A percentile compares a stretch with the other conserved stretches of the same genome.
Conservation (phyloP, 2,797 vertebrate species). For the Lutjanus argentimaculatus region DNA sequence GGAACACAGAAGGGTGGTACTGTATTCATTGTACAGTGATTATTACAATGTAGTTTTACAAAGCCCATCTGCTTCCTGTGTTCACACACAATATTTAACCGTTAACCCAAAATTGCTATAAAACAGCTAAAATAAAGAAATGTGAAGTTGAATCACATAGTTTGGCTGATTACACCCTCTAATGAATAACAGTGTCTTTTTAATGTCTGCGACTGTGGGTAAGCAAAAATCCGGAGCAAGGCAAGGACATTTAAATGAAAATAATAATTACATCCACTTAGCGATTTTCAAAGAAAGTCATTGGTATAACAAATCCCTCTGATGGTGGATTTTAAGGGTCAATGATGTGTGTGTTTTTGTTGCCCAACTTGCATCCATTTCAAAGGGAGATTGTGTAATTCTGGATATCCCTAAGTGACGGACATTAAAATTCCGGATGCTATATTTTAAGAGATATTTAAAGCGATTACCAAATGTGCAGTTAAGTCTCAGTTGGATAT, state of each 20-base stretch:
- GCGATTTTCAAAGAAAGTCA: constrained; percentile 4
- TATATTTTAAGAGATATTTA: not conserved
- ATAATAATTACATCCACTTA: constrained; percentile 28
- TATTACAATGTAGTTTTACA: constrained; percentile 6
- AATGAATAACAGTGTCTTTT: constrained; percentile 11
- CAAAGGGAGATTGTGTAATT: not conserved
- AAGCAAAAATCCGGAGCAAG: constrained; percentile 1
- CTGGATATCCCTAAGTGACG: not conserved
- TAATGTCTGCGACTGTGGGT: constrained; percentile 24
- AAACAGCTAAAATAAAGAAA: constrained; percentile 14
- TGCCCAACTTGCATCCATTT: not conserved
- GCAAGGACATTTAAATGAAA: constrained; percentile 22
- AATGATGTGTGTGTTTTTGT: constrained; percentile 6
- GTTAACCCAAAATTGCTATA: not conserved
- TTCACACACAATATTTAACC: constrained; percentile 1
- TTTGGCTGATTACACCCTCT: not conserved
- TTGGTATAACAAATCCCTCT: constrained; percentile 25
- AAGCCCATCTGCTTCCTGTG: not conserved
- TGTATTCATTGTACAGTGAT: constrained; percentile 23
- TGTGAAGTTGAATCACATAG: constrained; percentile 18
- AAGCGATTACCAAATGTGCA: not conserved
- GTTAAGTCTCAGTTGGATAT: not conserved
- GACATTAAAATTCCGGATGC: not conserved
- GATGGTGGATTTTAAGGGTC: constrained; percentile 11
- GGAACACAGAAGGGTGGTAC: not conserved